Percentiles rank a stretch among this genome's conserved stretches.
These are phyloP conservation scores for Falco naumanni DNA, from an alignment of 2,797 vertebrate species.

Conservation along the genomic window DNA sequence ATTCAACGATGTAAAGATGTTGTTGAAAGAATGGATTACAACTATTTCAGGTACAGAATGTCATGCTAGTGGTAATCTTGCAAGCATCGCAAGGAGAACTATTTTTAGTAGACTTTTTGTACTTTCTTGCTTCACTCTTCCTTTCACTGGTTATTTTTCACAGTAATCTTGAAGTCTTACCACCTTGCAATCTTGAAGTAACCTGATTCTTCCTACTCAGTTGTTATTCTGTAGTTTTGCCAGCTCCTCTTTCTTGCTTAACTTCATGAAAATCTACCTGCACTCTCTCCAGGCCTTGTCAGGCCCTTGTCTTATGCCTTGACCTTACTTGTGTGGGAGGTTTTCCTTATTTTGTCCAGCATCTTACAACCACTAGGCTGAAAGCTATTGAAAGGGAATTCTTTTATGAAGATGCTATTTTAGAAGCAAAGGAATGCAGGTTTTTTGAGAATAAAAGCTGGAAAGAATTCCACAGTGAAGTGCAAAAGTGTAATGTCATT, in stretches of 20 bases:
- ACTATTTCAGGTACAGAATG: constrained; percentile 84
- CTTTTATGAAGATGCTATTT: not conserved
- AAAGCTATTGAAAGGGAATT: not conserved
- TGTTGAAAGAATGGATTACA: constrained; percentile 96
- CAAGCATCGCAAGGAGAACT: not conserved
- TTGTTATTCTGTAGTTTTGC: not conserved
- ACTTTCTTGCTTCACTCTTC: not conserved
- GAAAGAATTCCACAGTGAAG: not conserved
- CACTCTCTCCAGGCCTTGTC: not conserved
- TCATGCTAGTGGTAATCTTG: not conserved
- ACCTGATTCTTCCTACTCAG: not conserved
- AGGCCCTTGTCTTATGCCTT: not conserved
- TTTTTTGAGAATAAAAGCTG: not conserved
- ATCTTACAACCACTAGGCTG: not conserved
- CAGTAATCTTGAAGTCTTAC: not conserved
- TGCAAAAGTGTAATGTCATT: not conserved
- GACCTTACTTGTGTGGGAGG: not conserved
- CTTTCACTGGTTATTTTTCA: not conserved
- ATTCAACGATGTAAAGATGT: constrained; percentile 87
- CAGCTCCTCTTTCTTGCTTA: not conserved
- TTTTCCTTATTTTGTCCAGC: not conserved
- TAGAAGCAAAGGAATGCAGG: not conserved
- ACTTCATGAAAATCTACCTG: not conserved
- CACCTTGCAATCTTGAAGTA: not conserved
- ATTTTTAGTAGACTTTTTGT: not conserved